These are phyloP conservation scores for Babyrousa celebensis DNA, from an alignment of 2,797 vertebrate genomes.

Conservation along the genomic window DNA sequence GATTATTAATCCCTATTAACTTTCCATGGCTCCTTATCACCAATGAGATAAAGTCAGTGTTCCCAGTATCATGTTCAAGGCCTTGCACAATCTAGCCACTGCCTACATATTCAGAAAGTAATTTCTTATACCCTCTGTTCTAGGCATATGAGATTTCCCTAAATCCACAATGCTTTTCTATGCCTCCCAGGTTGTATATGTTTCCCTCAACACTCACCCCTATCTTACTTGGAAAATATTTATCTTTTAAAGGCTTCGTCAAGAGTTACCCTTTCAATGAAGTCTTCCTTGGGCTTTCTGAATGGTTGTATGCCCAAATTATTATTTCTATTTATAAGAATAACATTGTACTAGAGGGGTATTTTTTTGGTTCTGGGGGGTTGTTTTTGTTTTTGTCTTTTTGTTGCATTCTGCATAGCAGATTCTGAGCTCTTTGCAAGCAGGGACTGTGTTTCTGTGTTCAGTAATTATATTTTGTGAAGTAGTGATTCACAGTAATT, in stretches of 20 bases:
- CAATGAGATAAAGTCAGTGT: neutral
- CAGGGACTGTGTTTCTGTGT: neutral
- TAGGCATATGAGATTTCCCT: neutral
- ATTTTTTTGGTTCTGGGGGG: too few relatives aligned
- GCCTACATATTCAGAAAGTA: neutral
- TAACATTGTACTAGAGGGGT: neutral
- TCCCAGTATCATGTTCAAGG: neutral
- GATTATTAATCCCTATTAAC: neutral
- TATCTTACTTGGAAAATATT: neutral
- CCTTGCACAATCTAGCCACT: neutral
- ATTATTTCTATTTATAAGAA: neutral
- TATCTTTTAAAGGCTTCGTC: neutral
- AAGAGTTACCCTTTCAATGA: neutral
- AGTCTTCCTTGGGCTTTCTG: neutral
- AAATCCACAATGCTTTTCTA: neutral
- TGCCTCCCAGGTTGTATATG: neutral
- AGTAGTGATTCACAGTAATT: neutral
- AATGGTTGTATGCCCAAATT: neutral
- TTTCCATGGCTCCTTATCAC: neutral
- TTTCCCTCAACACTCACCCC: neutral
- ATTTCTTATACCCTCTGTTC: neutral
- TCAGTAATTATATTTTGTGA: slow-evolving; percentile 1
- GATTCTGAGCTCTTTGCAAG: neutral
- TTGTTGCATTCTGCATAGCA: neutral
- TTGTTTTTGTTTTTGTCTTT: neutral